Evolutionary conservation across 2,888 invertebrate genomes (phyloP).

Genomic region (Thera obeliscata): DNA sequence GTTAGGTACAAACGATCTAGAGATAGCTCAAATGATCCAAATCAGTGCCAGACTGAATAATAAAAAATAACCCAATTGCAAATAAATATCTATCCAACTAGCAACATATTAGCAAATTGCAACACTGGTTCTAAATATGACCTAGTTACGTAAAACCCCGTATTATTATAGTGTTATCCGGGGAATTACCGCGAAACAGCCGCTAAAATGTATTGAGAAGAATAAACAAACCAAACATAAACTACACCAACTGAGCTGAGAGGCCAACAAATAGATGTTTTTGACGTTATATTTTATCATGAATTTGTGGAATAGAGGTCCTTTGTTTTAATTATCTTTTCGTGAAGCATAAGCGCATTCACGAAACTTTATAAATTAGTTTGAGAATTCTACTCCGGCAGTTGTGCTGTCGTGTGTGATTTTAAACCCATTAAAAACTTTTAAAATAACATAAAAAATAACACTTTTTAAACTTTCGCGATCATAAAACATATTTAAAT

Average conservation of each 20-base stretch:
- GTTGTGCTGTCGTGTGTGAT: background rate
- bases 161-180: background rate
- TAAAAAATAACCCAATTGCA: background rate
- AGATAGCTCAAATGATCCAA: no score
- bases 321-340: slow-evolving; percentile 3
- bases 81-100: background rate
- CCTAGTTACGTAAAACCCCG: background rate
- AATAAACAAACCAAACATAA: background rate
- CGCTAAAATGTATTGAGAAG: background rate
- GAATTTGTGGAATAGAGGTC: background rate
- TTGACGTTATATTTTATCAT: slow-evolving; percentile 3
- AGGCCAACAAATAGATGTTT: background rate
- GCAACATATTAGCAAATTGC: background rate
- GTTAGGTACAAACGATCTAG: no score
- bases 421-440: background rate
- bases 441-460: no score
- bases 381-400: background rate
- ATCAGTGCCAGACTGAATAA: no score
- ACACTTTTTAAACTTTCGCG: no score
- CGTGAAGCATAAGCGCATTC: background rate
- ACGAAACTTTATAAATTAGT: background rate
- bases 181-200: background rate
- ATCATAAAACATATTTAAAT: no score
- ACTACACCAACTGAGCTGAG: no score
- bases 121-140: background rate